These are phyloP conservation scores for Pandemis cinnamomeana DNA, from an alignment of 2,888 invertebrate genomes.

Conservation along the genomic window DNA sequence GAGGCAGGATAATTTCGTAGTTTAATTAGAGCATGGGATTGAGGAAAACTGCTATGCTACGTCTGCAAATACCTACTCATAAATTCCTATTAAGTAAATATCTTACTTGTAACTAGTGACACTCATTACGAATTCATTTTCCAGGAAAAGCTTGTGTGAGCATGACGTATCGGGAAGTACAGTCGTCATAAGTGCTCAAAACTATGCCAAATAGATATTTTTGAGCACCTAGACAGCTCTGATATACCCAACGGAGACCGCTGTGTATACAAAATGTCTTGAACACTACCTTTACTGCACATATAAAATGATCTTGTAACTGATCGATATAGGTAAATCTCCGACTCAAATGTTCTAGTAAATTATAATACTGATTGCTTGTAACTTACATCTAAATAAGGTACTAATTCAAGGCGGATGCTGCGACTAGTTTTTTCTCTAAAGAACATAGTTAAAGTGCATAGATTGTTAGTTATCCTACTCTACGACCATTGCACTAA, in stretches of 20 bases:
- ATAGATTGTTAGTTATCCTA: conserved; percentile 13
- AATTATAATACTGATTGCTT: background rate
- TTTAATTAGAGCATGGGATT: background rate
- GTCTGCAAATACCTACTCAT: background rate
- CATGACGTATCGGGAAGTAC: background rate
- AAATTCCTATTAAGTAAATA: background rate
- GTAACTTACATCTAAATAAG: conserved; percentile 14
- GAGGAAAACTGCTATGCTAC: conserved; percentile 1
- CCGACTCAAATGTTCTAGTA: too few species aligned
- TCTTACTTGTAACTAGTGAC: background rate
- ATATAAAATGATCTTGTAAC: background rate
- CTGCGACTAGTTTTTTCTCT: conserved; percentile 30
- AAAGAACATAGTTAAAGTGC: conserved; percentile 27
- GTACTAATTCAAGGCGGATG: conserved; percentile 27
- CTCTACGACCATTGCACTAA: conserved; percentile 18
- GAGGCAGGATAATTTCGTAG: background rate
- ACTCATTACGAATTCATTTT: background rate
- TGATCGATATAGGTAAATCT: background rate
- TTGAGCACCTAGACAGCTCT: too few species aligned
- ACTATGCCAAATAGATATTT: too few species aligned
- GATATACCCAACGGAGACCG: too few species aligned
- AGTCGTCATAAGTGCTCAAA: too few species aligned
- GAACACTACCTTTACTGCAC: background rate
- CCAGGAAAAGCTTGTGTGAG: background rate
- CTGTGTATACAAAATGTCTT: too few species aligned